phyloP scores from a whole-genome alignment of 1,140 invertebrate genomes.

The Tribolium castaneum region DNA sequence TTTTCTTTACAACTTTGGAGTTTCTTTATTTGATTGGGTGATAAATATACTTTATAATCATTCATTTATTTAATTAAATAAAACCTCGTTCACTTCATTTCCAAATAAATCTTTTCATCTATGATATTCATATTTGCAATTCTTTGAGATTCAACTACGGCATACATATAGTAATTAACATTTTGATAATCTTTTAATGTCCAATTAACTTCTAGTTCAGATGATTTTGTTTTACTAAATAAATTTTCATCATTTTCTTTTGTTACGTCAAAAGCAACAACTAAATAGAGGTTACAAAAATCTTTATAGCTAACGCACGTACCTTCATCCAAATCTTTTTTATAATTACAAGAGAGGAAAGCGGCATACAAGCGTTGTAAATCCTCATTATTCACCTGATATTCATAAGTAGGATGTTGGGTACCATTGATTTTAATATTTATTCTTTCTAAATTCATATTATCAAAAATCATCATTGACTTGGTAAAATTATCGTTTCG shows the following conservation, averaged over 20 bases:
- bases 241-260: constrained; percentile 45
- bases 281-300: constrained; percentile 37
- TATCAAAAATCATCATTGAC: constrained; percentile 28
- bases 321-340: constrained; percentile 44
- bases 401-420: constrained; percentile 15
- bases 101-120: constrained; percentile 42
- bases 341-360: constrained; percentile 37
- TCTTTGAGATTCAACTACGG: constrained; percentile 40
- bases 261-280: constrained; percentile 41
- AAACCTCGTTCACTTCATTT: constrained; percentile 9
- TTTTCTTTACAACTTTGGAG: constrained; percentile 28
- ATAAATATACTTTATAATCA: constrained; percentile 41
- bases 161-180: constrained; percentile 41
- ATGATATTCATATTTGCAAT: constrained; percentile 42
- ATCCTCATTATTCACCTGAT: constrained; percentile 27
- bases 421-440: constrained; percentile 32
- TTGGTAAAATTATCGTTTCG: constrained; percentile 40
- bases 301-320: constrained; percentile 43
- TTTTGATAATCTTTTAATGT: constrained; percentile 43
- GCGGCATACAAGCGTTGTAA: constrained; percentile 32
- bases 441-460: constrained; percentile 39
- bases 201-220: constrained; percentile 44
- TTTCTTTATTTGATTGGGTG: constrained; percentile 35
- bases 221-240: constrained; percentile 44
- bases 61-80: constrained; percentile 43